These are phyloP conservation scores for Danaus chrysippus DNA, from an alignment of 2,888 invertebrate species.

Conservation along the genomic window DNA sequence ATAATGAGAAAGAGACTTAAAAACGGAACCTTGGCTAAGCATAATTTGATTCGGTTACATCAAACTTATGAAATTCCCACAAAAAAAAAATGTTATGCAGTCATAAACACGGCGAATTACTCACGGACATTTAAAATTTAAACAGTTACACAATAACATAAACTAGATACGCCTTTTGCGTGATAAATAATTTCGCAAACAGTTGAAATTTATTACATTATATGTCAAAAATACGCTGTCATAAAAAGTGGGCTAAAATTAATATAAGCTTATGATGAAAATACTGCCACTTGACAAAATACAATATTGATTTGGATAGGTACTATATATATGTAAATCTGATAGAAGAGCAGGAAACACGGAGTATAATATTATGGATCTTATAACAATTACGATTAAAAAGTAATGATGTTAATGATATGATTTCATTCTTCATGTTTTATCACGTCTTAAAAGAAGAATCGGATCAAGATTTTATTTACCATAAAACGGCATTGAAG, in stretches of 20 bases:
- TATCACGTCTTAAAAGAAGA: no score
- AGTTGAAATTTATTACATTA: neutral
- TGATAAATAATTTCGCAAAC: constrained; percentile 3
- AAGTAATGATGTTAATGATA: no score
- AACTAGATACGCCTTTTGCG: constrained; percentile 10
- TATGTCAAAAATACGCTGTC: neutral
- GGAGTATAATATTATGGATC: no score
- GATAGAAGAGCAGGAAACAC: no score
- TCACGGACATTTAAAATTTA: constrained; percentile 2
- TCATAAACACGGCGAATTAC: constrained; percentile 1
- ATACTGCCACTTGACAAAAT: no score
- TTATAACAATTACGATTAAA: no score
- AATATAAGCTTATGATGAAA: no score
- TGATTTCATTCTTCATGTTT: no score
- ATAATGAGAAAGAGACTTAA: neutral
- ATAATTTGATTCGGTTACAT: constrained; percentile 5
- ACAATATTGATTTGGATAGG: no score
- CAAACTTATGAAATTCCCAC: constrained; percentile 7
- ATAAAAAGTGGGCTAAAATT: neutral
- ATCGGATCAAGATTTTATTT: no score
- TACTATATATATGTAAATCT: no score
- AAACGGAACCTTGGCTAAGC: constrained; percentile 1
- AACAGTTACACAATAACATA: constrained; percentile 11
- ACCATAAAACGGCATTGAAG: no score
- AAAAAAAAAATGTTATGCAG: constrained; percentile 3